Evolutionary conservation across 2,888 invertebrate species (phyloP), one percentile per base, ranked within the genome.

Genomic region (Ernsta delagoae): DNA sequence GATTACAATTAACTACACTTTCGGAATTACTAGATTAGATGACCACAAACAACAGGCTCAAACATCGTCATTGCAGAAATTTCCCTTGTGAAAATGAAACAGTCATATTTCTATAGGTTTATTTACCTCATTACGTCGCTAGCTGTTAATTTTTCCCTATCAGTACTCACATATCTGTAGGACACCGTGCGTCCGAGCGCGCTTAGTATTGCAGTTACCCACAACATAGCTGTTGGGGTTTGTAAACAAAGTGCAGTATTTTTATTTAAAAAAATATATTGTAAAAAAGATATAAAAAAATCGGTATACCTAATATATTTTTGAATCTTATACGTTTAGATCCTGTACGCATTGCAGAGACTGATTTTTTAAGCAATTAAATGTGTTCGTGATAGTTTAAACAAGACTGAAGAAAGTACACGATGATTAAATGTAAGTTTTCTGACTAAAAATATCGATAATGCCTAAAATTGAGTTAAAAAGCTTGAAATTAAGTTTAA

Each of bases 371-470:
- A 36, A 36, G 6, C 1, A 36, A 36, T 36, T 36, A 36, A 5
- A 36, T 36, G 36, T 36, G 36, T 36, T 36, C 36, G 36, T 36
- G 36, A 36, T 36, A 36, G 6, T 36, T 36, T 5, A 5, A 36
- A 36, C 50, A 6, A 12, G 50, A 43, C 8, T 11, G 16, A 36
- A 11, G 0, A 65, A 16, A 12, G 4, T 5, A 5, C 34, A 65
- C 9, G 41, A 65, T 72, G 72, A 61, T 72, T 65, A 72, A 72
- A 54, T 59, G 72, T 72, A 65, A 72, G 72, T 72, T 43, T 24
- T 43, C 8, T 31, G 11, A 0, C 31, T 12, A 5, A 50, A 50
- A 50, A 12, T 50, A n/a, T 12, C 16, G 16, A 16, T 16, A 16
- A 16, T 0, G 16, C 16, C 16, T 16, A 16, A 16, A 16, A 16